These are phyloP conservation scores for Polypedilum vanderplanki DNA, from an alignment of 1,140 invertebrate species.

Conservation along the genomic window DNA sequence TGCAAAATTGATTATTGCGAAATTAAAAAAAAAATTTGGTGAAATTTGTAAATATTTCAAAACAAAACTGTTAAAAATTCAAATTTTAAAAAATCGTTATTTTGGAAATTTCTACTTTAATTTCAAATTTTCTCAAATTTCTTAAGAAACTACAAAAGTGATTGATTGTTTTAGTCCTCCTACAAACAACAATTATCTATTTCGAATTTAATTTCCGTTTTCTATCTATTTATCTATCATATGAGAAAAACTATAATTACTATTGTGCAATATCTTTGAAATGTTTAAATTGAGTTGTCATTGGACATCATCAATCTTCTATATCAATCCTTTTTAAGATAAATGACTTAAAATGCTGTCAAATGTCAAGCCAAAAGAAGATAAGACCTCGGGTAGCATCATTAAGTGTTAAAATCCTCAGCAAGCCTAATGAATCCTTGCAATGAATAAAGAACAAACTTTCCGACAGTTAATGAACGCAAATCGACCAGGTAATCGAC, in stretches of 20 bases:
- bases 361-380: not conserved
- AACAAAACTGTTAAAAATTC: too few species aligned
- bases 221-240: too few species aligned
- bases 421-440: not conserved
- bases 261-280: not conserved
- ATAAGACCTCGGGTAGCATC: not conserved
- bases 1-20: too few species aligned
- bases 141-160: too few species aligned
- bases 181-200: not conserved
- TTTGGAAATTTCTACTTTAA: too few species aligned
- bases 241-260: not conserved
- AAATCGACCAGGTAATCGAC: slow-evolving; percentile 8
- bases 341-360: slow-evolving; percentile 4
- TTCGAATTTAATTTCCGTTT: slow-evolving; percentile 12
- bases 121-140: too few species aligned
- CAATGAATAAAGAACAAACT: not conserved
- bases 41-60: too few species aligned
- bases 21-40: too few species aligned
- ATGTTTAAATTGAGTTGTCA: slow-evolving; percentile 1
- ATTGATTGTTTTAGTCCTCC: not conserved
- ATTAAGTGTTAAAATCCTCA: slow-evolving; percentile 3
- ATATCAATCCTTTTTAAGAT: not conserved
- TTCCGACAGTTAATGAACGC: slow-evolving; percentile 21
- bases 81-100: too few species aligned
- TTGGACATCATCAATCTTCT: slow-evolving; percentile 18